phyloP scores from a whole-genome alignment of 2,113 vertebrate genomes.

The Callaeas wilsoni region DNA sequence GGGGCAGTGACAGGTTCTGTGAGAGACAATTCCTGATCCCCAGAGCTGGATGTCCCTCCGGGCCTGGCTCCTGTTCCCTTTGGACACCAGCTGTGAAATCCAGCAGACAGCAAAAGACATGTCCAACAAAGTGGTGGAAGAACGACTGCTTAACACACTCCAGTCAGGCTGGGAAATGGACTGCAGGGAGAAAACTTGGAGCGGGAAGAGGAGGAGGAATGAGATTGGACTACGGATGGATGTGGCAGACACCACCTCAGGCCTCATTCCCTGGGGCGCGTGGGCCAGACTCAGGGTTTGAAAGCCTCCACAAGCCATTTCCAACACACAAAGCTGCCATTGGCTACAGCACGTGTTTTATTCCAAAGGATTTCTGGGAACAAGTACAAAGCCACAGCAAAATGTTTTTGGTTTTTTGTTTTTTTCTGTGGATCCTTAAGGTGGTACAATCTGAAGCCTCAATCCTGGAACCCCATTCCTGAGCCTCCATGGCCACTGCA shows the following conservation, averaged over 20 bases:
- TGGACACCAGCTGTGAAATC: neutral
- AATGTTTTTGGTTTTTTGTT: accelerated
- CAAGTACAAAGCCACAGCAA: neutral
- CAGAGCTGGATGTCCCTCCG: accelerated
- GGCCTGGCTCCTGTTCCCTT: neutral
- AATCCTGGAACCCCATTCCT: accelerated
- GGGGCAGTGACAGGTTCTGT: neutral
- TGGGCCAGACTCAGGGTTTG: neutral
- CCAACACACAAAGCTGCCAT: neutral
- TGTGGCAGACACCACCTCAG: neutral
- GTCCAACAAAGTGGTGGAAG: neutral
- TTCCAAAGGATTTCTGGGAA: neutral
- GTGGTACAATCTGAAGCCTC: neutral
- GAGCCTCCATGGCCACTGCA: neutral
- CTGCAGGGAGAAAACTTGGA: neutral
- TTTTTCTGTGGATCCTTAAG: accelerated
- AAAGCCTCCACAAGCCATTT: neutral
- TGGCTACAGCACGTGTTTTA: accelerated
- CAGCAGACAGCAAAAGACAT: neutral
- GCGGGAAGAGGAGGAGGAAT: neutral
- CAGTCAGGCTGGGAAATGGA: neutral
- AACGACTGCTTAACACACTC: accelerated
- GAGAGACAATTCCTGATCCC: neutral
- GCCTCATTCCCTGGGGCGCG: neutral
- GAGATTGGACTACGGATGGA: neutral